phyloP scores from a whole-genome alignment of 2,113 vertebrate genomes.

The Bujurquina vittata region DNA sequence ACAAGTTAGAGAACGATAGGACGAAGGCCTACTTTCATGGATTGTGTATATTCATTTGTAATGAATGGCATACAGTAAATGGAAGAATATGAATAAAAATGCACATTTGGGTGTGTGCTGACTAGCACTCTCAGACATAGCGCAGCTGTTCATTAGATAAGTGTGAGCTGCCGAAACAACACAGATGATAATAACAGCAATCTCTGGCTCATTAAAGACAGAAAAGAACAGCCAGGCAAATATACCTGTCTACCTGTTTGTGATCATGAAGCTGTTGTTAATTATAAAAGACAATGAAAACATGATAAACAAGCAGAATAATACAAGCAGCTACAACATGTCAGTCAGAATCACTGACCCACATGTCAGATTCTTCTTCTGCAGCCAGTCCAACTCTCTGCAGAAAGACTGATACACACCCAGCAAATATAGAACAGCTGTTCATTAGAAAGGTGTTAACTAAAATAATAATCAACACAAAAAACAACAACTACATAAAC shows the following conservation, averaged over 20 bases:
- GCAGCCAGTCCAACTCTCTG: not conserved
- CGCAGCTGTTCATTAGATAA: conserved; percentile 74
- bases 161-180: conserved; percentile 64
- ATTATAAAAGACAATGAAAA: conserved; percentile 63
- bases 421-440: conserved; percentile 55
- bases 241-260: conserved; percentile 22
- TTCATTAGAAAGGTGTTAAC: conserved; percentile 67
- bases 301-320: conserved; percentile 51
- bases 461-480: conserved; percentile 61
- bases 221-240: conserved; percentile 64
- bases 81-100: not conserved
- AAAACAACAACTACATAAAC: conserved; percentile 19
- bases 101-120: conserved; percentile 3
- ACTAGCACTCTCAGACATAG: conserved; percentile 31
- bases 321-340: conserved; percentile 30
- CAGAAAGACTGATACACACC: conserved; percentile 3
- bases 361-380: conserved; percentile 19
- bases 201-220: conserved; percentile 57
- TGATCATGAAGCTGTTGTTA: conserved; percentile 52
- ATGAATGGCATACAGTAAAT: not conserved
- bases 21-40: not conserved
- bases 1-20: not conserved
- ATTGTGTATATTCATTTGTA: not conserved
- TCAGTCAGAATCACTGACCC: conserved; percentile 68
- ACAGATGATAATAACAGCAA: conserved; percentile 52